These are phyloP conservation scores for Trematocara marginatum DNA, from an alignment of 2,113 vertebrate species.

Conservation along the genomic window DNA sequence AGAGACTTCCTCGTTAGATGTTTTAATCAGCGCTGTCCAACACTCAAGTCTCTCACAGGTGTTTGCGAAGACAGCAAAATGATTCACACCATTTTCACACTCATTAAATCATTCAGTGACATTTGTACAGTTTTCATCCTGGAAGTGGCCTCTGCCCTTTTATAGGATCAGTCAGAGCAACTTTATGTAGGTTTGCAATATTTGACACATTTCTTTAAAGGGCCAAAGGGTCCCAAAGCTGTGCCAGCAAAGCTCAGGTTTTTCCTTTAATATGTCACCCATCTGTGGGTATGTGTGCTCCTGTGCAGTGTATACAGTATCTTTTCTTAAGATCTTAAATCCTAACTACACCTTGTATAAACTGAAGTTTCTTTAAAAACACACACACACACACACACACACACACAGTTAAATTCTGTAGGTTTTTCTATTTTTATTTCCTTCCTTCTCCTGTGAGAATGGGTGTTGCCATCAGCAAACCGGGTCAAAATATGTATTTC, in stretches of 20 bases:
- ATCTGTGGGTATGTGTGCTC: not conserved
- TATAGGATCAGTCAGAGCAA: not conserved
- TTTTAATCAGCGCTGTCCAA: not conserved
- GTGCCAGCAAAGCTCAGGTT: not conserved
- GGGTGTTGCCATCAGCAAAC: not conserved
- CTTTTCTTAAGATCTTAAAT: not conserved
- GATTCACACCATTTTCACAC: not conserved
- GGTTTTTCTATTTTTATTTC: not conserved
- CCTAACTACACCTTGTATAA: not conserved
- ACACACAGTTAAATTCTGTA: not conserved
- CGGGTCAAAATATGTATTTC: constrained; percentile 13
- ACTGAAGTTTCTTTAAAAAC: not conserved
- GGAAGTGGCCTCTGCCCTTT: not conserved
- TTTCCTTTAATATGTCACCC: not conserved
- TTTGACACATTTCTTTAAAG: not conserved
- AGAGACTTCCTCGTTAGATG: not conserved
- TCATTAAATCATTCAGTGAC: not conserved
- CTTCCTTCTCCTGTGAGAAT: not conserved
- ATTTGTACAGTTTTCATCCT: not conserved
- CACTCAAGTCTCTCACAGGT: not conserved
- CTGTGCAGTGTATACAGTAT: not conserved
- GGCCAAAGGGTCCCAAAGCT: not conserved
- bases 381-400: not conserved
- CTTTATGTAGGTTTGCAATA: not conserved
- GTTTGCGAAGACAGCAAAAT: not conserved